These are phyloP conservation scores for Morpho achilles DNA, from an alignment of 2,888 invertebrate genomes.

Conservation along the genomic window DNA sequence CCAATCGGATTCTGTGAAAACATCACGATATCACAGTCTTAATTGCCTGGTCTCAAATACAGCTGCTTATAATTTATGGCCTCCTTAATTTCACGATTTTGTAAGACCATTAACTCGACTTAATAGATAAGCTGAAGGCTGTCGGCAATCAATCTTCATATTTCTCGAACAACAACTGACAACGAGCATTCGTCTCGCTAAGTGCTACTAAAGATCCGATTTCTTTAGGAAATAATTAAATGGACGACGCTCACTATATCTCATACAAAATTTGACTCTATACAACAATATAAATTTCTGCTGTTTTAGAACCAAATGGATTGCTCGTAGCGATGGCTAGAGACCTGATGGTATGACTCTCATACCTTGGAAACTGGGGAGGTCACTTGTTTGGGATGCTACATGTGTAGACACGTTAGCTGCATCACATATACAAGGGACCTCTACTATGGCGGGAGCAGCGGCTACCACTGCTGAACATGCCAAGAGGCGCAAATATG, in stretches of 20 bases:
- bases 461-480: too few relatives aligned
- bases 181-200: conserved; percentile 59
- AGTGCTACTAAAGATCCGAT: conserved; percentile 51
- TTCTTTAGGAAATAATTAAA: conserved; percentile 29
- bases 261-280: background rate
- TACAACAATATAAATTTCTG: too few relatives aligned
- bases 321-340: too few relatives aligned
- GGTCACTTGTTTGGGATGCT: too few relatives aligned
- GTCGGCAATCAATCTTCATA: conserved; percentile 61
- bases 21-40: conserved; percentile 20
- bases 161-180: conserved; percentile 55
- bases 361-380: too few relatives aligned
- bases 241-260: background rate
- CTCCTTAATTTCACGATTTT: conserved; percentile 28
- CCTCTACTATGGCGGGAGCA: too few relatives aligned
- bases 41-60: conserved; percentile 22
- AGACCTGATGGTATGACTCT: too few relatives aligned
- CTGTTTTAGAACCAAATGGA: too few relatives aligned
- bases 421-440: too few relatives aligned
- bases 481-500: too few relatives aligned
- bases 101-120: conserved; percentile 29
- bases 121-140: conserved; percentile 33
- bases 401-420: too few relatives aligned
- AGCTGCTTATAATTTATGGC: conserved; percentile 24
- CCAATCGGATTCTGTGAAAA: conserved; percentile 11